Evolutionary conservation across 2,797 vertebrate species (phyloP).

Genomic region (Leptatherina wallacei): DNA sequence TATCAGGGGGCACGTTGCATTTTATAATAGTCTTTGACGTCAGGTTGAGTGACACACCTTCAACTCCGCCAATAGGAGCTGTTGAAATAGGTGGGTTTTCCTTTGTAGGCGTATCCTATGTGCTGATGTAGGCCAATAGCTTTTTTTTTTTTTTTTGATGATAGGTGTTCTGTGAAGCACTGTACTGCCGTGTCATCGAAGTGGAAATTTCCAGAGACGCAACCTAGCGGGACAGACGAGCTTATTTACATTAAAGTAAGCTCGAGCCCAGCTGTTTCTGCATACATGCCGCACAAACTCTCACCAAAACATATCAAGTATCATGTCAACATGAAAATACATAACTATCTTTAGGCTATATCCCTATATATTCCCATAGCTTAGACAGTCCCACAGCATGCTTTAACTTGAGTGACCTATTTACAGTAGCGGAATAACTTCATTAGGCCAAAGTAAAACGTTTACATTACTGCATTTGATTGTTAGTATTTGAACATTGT

Average conservation of each 20-base stretch:
- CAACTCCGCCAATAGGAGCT: constrained; percentile 69
- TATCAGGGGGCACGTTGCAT: neutral
- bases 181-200: neutral
- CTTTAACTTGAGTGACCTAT: no score
- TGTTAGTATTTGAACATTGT: no score
- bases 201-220: constrained; percentile 76
- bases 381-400: neutral
- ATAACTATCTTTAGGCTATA: neutral
- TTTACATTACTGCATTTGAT: no score
- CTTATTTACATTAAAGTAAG: constrained; percentile 44
- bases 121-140: neutral
- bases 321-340: constrained; percentile 20
- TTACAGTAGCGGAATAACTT: no score
- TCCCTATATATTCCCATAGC: neutral
- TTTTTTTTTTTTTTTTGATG: neutral
- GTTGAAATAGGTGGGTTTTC: constrained; percentile 52
- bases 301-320: constrained; percentile 20
- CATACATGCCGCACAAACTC: constrained; percentile 13
- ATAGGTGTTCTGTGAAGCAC: constrained; percentile 13
- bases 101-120: constrained; percentile 51
- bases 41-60: constrained; percentile 73
- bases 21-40: constrained; percentile 41
- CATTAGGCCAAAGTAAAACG: no score
- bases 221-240: constrained; percentile 13
- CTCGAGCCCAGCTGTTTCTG: neutral